phyloP scores from a whole-genome alignment of 2,797 vertebrate genomes.

The Galago senegalensis region DNA sequence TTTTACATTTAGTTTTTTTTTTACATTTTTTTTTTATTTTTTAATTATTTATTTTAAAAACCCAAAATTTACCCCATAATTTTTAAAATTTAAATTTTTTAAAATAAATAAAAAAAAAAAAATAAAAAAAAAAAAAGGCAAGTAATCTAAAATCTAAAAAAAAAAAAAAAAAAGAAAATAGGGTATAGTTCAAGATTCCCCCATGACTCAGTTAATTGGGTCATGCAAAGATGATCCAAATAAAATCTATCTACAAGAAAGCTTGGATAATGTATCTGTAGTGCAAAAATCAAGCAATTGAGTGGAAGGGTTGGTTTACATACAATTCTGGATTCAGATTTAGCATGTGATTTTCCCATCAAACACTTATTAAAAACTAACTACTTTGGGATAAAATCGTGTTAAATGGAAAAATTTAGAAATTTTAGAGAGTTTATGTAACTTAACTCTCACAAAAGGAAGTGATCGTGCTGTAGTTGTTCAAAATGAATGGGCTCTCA shows the following conservation, averaged over 20 bases:
- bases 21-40: no score
- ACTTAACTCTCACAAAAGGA: neutral
- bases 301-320: neutral
- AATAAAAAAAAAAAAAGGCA: no score
- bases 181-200: neutral
- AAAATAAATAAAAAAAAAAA: no score
- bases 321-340: neutral
- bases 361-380: neutral
- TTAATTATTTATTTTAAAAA: no score
- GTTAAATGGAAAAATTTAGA: neutral
- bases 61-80: no score
- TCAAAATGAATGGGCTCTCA: neutral
- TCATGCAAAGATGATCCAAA: neutral
- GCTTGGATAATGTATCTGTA: neutral
- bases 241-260: neutral
- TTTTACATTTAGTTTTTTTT: no score
- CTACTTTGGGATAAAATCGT: neutral
- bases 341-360: neutral
- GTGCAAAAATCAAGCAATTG: neutral
- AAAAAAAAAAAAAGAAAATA: no score
- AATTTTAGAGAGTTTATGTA: neutral
- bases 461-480: neutral
- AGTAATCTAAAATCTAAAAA: no score
- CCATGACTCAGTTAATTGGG: neutral
- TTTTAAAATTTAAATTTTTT: no score